A percentile compares a stretch with the other conserved stretches of the same genome.
These are phyloP conservation scores for Oryzias dopingdopingensis DNA, from an alignment of 2,797 vertebrate genomes.

Conservation along the genomic window DNA sequence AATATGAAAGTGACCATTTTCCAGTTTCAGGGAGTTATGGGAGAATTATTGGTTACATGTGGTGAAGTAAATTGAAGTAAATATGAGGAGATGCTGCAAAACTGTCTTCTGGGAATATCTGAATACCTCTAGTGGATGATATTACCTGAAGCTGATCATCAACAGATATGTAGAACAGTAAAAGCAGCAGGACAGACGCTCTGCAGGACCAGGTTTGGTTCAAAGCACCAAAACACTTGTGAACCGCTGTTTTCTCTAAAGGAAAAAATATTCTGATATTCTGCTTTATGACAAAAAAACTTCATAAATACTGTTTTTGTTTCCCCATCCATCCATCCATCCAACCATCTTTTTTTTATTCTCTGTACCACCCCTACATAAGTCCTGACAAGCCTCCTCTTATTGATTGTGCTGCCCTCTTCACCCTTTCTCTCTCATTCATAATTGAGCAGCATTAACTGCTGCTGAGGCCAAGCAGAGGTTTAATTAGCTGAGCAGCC, in stretches of 20 bases:
- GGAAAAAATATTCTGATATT: conserved; percentile 1
- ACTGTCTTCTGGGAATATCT: no score
- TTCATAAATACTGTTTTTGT: conserved; percentile 4
- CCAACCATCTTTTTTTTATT: conserved; percentile 20
- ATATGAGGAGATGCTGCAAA: no score
- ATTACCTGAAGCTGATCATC: no score
- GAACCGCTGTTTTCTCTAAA: not conserved
- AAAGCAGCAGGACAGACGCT: no score
- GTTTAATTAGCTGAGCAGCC: conserved; percentile 66
- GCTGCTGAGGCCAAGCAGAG: conserved; percentile 51
- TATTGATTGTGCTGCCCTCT: conserved; percentile 59
- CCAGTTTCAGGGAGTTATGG: no score
- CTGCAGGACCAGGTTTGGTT: conserved; percentile 13
- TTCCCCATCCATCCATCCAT: conserved; percentile 3
- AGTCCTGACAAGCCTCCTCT: conserved; percentile 15
- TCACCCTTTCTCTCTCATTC: conserved; percentile 62
- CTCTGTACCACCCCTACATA: conserved; percentile 16
- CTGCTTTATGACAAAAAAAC: not conserved
- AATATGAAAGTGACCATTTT: no score
- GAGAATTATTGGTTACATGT: no score
- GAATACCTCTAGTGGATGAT: no score
- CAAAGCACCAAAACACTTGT: conserved; percentile 39
- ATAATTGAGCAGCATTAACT: conserved; percentile 74
- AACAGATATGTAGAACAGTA: no score
- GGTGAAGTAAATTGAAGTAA: no score